A percentile compares a stretch with the other conserved stretches of the same genome.
These are phyloP conservation scores for Cyphomyrmex costatus DNA, from an alignment of 1,140 invertebrate species.

Conservation along the genomic window DNA sequence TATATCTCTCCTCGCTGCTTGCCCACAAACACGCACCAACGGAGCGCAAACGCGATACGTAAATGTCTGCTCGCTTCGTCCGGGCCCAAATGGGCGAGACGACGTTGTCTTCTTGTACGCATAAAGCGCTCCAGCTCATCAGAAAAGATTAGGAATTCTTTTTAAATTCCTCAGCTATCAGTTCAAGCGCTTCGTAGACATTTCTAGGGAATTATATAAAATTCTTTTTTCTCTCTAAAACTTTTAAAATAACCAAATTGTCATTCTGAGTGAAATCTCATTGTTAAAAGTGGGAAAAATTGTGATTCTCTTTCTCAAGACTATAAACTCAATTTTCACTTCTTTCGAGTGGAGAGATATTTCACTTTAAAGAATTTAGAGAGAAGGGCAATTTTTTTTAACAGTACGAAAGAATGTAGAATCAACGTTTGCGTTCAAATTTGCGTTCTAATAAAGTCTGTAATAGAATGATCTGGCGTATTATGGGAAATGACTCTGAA, in stretches of 20 bases:
- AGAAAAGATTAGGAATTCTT: not conserved
- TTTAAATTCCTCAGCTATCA: not conserved
- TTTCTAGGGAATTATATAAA: not conserved
- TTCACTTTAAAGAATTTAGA: not conserved
- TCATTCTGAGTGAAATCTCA: not conserved
- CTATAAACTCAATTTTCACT: not conserved
- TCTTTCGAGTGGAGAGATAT: too few species aligned
- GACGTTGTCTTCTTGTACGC: conserved; percentile 11
- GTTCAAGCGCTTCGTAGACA: too few species aligned
- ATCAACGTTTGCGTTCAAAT: not conserved
- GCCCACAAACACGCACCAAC: conserved; percentile 48
- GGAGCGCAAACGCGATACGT: conserved; percentile 60
- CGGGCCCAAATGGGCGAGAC: conserved; percentile 53
- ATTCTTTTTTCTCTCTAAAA: not conserved
- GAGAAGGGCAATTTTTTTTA: not conserved
- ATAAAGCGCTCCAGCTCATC: conserved; percentile 19
- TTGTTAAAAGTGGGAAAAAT: too few species aligned
- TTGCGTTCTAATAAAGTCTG: not conserved
- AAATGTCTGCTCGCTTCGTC: conserved; percentile 58
- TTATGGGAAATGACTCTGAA: not conserved
- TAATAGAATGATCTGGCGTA: not conserved
- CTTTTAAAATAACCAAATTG: too few species aligned
- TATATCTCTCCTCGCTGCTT: conserved; percentile 55
- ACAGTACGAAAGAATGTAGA: not conserved
- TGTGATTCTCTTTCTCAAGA: too few species aligned